Evolutionary conservation across 2,888 invertebrate genomes (phyloP), one percentile per base, ranked within the genome.

Genomic region (Euphydryas editha): DNA sequence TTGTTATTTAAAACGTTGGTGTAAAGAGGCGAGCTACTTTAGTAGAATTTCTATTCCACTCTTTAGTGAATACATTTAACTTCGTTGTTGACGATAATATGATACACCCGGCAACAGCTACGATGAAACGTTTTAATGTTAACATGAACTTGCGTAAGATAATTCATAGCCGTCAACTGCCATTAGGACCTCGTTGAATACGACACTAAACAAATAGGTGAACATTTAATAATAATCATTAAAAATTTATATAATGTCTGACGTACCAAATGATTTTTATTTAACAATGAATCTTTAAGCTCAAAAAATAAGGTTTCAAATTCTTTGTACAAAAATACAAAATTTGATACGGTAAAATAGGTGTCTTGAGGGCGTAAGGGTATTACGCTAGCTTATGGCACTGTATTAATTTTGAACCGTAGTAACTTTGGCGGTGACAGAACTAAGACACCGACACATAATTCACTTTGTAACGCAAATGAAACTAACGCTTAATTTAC

Each of bases 401-500:
- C 85, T 91, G 92, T 92, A 92, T 92, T 92, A 92, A 92, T 92
- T 92, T 91, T 92, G 91, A 91, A 92, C 92, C 92, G 90, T 90
- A 88, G 92, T 92, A 91, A 92, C 87, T 92, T 92, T 87, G 85
- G 87, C 82, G 91, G 91, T 91, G 92, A 92, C 92, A 92, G 92
- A 91, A 90, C 91, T 91, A 91, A 92, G 92, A 92, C 91, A 92
- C 89, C 88, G 83, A 86, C 86, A 85, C 92, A 92, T 92, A 92
- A 92, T 86, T 92, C 91, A 92, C 90, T 86, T 85, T 83, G 90
- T 89, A 87, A 90, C 88, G 85, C 90, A 92, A 92, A 92, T 92
- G 91, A 92, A 91, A 90, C 88, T 91, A 87, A 81, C 86, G 90
- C 82, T 90, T 90, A 92, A 92, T 92, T 92, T 92, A 92, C 86